Evolutionary conservation across 92 coral and sea anemone genomes (phyloP).

Genomic region (Siderastrea radians): DNA sequence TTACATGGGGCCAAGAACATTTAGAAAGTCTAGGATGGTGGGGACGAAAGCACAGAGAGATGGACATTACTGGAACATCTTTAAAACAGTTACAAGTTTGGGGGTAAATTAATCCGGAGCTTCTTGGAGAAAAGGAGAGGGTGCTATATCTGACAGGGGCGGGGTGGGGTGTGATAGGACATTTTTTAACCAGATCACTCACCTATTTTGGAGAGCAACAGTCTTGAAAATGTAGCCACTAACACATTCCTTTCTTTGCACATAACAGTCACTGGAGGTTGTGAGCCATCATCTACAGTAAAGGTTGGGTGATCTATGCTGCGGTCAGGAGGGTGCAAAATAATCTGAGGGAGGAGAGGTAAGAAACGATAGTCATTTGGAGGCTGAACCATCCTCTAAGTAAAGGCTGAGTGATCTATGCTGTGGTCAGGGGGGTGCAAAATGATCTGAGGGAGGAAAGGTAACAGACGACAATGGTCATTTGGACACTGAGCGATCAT

Average conservation of each 20-base stretch:
- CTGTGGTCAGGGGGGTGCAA: constrained; percentile 65
- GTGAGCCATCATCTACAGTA: constrained; percentile 89
- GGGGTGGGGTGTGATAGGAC: no score
- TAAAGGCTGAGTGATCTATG: neutral
- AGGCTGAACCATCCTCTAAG: neutral
- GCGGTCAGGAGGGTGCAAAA: constrained; percentile 69
- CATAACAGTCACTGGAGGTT: constrained; percentile 81
- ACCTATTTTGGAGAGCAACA: constrained; percentile 93
- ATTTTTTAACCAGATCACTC: neutral
- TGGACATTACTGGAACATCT: no score
- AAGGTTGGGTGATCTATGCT: constrained; percentile 78
- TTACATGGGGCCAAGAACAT: no score
- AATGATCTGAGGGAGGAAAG: constrained; percentile 58
- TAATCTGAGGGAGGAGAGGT: constrained; percentile 54
- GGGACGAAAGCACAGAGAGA: no score
- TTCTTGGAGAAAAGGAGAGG: no score
- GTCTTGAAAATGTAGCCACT: constrained; percentile 91
- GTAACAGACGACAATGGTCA: neutral
- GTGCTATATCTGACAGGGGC: no score
- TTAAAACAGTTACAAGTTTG: no score
- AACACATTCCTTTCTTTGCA: constrained; percentile 84
- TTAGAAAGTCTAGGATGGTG: no score
- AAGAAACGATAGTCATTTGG: neutral
- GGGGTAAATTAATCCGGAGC: no score
- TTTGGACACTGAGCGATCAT: neutral